Base-by-base conservation (phyloP, 2,888 invertebrate species). In the Aplocera efformata region DNA sequence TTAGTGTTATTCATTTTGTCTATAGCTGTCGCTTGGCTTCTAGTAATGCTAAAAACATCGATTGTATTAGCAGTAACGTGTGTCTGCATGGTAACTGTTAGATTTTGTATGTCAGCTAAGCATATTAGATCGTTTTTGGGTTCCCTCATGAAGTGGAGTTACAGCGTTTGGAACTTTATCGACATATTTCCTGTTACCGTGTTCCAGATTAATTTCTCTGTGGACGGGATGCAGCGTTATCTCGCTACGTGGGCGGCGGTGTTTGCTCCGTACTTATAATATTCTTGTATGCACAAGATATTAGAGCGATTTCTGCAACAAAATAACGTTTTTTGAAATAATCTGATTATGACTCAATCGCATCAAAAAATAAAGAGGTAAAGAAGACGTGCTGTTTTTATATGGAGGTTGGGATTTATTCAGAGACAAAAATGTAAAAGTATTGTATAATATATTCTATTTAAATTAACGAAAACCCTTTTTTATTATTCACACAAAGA, bases 271-370 rank as follows among this genome's bases (percentile, higher is more conserved):
- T 71, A 75, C 82, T 80, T 79, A 67, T 72, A 79, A 79, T 79
- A 74, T 74, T 79, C 82, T 84, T 85, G 80, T 79, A 60, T 76
- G 65, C 65, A 76, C 79, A 80, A 84, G 85, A 79, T 82, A 81
- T 78, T 57, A 65, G 70, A 81, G 78, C 71, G 72, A 80, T 79
- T 74, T 84, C 86, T 86, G 84, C 69, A 88, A 88, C 82, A 84
- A 84, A 70, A 71, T 67, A 70, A 64, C 64, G 55, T 56, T 53
- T 48, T 61, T 60, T 64, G 51, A 66, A 60, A 49, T 50, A 48
- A 56, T 42, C 43, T 57, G 67, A 72, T 70, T 71, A 65, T 31
- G 41, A 37, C 36, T 10, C 7, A 39, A 50, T n/a, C n/a, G n/a
- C n/a, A n/a, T n/a, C n/a, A n/a, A n/a, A n/a, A n/a, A n/a, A n/a